phyloP scores from a whole-genome alignment of 2,888 invertebrate species.

The Sinotaia quadrata region DNA sequence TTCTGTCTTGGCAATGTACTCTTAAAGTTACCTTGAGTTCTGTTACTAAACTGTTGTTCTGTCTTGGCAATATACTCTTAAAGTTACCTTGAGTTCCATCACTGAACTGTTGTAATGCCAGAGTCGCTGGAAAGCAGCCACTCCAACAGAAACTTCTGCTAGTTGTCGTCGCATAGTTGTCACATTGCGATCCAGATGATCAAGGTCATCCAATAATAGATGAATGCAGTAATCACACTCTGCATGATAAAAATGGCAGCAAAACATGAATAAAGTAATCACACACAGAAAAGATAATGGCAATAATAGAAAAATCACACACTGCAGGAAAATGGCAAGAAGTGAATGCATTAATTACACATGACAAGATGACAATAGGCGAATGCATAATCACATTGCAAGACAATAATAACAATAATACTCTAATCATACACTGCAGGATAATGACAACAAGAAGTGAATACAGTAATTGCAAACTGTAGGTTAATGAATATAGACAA shows the following conservation, averaged over 20 bases:
- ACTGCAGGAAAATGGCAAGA: no score
- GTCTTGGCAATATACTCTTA: background rate
- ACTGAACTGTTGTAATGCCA: conserved; percentile 85
- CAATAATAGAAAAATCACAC: background rate
- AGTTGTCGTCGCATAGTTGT: conserved; percentile 84
- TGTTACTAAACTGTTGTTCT: conserved; percentile 75
- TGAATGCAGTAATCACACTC: conserved; percentile 94
- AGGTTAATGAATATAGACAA: background rate
- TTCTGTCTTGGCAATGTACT: no score
- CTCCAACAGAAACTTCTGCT: conserved; percentile 85
- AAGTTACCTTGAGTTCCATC: conserved; percentile 75
- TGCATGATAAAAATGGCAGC: conserved; percentile 43
- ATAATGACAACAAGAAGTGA: no score
- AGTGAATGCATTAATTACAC: no score
- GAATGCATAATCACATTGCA: no score
- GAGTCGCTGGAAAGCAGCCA: conserved; percentile 88
- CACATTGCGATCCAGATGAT: conserved; percentile 80
- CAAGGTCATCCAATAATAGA: conserved; percentile 88
- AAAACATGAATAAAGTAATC: background rate
- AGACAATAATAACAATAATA: no score
- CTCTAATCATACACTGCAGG: no score
- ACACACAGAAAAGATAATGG: background rate
- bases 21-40: no score
- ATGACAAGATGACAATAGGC: background rate
- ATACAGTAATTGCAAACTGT: no score